Base-by-base conservation (phyloP, 1,140 invertebrate genomes). In the Antheraea mylitta region DNA sequence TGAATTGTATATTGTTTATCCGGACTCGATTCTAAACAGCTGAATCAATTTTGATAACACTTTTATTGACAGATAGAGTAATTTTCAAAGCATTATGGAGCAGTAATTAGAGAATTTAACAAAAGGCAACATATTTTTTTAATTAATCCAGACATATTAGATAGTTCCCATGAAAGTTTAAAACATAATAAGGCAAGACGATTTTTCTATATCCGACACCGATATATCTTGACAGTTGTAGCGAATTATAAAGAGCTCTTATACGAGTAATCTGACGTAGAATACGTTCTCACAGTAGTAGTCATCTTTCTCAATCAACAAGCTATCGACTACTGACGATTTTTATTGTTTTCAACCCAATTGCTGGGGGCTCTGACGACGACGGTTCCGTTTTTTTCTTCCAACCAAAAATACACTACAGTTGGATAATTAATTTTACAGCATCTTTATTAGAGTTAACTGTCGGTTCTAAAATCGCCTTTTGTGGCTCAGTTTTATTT, bases 321-420 rank as follows among this genome's bases (percentile, higher is more conserved):
- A 76, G 58, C 80, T 82, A 86, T 87, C 78, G 79, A 81, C 72
- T 79, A 81, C 60, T 53, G 67, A 87, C 79, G 83, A 87, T 89
- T 91, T 90, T 91, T 89, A 89, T 91, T 91, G 86, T 89, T 91
- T 91, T 87, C 83, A 66, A 79, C 82, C 84, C 83, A 87, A 90
- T 83, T 80, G 81, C 74, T 82, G 85, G 79, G 82, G 79, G 80
- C 71, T 69, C 66, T 66, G 37, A 69, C 58, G 58, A 61, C 45
- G 16, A 48, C 18, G 19, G 62, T 64, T 3, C 22, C 36, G 53
- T 37, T 70, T 74, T 69, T 79, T 83, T 82, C 38, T 42, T 9
- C 7, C 38, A 42, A 42, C 75, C 63, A 81, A 86, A 83, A 77
- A 69, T 37, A 59, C 19, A 59, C 65, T 67, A 74, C 74, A 71